Evolutionary conservation across 2,113 vertebrate genomes (phyloP).

Genomic region (Epinephelus cyanopodus): DNA sequence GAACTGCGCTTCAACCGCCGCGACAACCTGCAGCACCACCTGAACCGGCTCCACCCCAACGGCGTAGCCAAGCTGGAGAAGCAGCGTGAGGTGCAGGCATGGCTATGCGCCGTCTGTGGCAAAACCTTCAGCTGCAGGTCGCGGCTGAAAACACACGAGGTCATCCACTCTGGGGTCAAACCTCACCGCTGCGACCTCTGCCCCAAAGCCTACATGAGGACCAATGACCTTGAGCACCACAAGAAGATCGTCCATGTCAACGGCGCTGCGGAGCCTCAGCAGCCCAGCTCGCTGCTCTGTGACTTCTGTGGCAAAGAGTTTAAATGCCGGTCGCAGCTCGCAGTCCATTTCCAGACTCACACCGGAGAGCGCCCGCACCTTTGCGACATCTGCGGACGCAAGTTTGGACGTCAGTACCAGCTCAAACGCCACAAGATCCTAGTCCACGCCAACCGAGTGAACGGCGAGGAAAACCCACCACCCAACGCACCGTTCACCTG

Average conservation of each 20-base stretch:
- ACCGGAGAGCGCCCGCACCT: slow-evolving; percentile 75
- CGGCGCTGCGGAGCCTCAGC: not conserved
- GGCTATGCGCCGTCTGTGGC: slow-evolving; percentile 73
- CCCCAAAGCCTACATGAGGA: slow-evolving; percentile 78
- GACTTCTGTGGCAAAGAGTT: slow-evolving; percentile 76
- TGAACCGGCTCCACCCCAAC: slow-evolving; percentile 61
- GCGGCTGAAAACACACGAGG: slow-evolving; percentile 69
- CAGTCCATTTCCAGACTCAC: slow-evolving; percentile 69
- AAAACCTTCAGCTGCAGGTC: slow-evolving; percentile 78
- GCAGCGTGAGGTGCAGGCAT: slow-evolving; percentile 36
- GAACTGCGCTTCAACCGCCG: slow-evolving; percentile 76
- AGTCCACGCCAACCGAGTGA: slow-evolving; percentile 10
- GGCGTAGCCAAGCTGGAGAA: slow-evolving; percentile 43
- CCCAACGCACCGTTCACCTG: slow-evolving; percentile 5
- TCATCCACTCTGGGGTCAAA: slow-evolving; percentile 75
- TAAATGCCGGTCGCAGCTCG: slow-evolving; percentile 70
- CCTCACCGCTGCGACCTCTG: slow-evolving; percentile 72
- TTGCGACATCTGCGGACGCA: slow-evolving; percentile 76
- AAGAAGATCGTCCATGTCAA: slow-evolving; percentile 55
- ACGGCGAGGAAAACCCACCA: accelerated
- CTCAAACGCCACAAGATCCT: slow-evolving; percentile 71
- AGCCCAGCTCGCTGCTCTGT: slow-evolving; percentile 65
- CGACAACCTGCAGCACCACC: slow-evolving; percentile 76
- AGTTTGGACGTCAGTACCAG: slow-evolving; percentile 72
- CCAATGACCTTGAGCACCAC: slow-evolving; percentile 77